A percentile compares a stretch with the other conserved stretches of the same genome.
These are phyloP conservation scores for Neomorphus geoffroyi DNA, from an alignment of 2,797 vertebrate genomes.

Conservation along the genomic window DNA sequence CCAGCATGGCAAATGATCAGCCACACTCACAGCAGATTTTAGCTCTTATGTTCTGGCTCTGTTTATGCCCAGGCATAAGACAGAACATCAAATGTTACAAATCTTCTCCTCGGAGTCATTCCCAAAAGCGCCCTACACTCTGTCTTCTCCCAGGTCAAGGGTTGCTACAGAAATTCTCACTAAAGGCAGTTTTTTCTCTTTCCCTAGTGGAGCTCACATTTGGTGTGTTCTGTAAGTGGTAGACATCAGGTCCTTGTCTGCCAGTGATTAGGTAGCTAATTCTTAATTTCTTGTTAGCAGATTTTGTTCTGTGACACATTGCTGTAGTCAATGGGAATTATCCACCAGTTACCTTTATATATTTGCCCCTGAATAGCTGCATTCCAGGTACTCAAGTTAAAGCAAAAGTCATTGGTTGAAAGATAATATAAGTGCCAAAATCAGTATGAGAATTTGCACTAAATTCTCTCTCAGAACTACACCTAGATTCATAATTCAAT, in stretches of 20 bases:
- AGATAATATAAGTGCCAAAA: conserved; percentile 46
- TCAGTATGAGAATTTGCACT: background rate
- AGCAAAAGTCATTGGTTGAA: background rate
- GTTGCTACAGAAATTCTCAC: background rate
- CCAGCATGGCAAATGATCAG: too few species aligned
- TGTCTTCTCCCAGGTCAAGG: background rate
- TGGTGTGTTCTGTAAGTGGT: background rate
- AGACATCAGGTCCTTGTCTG: background rate
- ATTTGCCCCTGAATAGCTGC: background rate
- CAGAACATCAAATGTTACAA: background rate
- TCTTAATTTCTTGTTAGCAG: background rate
- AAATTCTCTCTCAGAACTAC: conserved; percentile 23
- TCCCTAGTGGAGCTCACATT: background rate
- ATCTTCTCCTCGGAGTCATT: background rate
- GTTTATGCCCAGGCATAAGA: background rate
- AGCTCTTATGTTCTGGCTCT: background rate
- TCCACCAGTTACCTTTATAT: background rate
- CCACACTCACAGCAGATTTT: background rate
- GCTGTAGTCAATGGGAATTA: background rate
- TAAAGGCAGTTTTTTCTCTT: background rate
- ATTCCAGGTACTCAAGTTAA: background rate
- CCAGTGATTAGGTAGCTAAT: background rate
- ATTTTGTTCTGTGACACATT: background rate
- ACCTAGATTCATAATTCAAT: conserved; percentile 18
- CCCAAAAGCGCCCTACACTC: background rate